phyloP scores from a whole-genome alignment of 2,113 vertebrate genomes.

The Dasyornis broadbenti region DNA sequence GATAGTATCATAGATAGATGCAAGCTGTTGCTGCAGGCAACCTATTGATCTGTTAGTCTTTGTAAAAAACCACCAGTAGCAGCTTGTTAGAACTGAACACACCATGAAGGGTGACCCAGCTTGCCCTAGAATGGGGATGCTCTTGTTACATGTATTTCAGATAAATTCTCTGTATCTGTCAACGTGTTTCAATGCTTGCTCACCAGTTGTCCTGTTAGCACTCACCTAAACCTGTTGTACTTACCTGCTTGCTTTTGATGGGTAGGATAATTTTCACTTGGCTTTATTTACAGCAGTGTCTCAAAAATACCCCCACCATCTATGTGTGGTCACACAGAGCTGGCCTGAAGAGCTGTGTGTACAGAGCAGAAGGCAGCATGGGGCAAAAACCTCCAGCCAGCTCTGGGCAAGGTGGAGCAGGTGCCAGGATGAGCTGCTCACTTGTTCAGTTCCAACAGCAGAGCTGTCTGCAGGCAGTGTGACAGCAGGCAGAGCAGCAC shows the following conservation, averaged over 20 bases:
- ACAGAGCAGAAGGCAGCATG: not conserved
- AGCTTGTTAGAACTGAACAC: not conserved
- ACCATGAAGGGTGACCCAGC: not conserved
- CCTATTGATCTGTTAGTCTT: not conserved
- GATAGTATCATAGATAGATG: not conserved
- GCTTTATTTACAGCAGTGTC: not conserved
- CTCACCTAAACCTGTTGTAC: not conserved
- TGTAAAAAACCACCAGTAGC: not conserved
- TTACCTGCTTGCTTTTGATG: not conserved
- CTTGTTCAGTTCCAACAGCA: not conserved
- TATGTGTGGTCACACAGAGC: fast-evolving
- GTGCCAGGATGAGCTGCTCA: not conserved
- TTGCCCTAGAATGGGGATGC: not conserved
- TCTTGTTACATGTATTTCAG: not conserved
- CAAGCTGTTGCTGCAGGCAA: not conserved
- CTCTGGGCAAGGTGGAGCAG: not conserved
- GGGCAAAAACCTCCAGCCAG: not conserved
- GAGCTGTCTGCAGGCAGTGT: not conserved
- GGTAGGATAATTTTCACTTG: not conserved
- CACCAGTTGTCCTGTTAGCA: not conserved
- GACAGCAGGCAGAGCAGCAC: not conserved
- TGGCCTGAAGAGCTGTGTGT: not conserved
- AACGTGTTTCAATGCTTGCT: not conserved
- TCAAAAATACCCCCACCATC: not conserved
- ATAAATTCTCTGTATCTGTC: not conserved